Evolutionary conservation across 2,113 vertebrate genomes (phyloP).

Genomic region (Balaeniceps rex): DNA sequence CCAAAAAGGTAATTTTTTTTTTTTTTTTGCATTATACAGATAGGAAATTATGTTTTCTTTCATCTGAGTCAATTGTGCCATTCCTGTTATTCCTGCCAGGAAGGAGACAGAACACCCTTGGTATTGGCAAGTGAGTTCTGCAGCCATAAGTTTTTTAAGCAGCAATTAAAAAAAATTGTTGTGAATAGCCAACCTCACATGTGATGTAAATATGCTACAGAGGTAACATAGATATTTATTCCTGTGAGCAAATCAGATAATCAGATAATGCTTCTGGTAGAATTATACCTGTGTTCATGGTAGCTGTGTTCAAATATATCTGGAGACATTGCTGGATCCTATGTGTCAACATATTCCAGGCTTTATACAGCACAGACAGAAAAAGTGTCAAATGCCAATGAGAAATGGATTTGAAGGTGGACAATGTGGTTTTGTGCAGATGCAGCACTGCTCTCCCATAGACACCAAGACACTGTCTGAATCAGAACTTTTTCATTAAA

Average conservation of each 20-base stretch:
- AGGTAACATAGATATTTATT: background rate
- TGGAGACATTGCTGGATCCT: background rate
- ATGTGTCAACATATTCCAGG: background rate
- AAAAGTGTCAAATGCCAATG: background rate
- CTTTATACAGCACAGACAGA: background rate
- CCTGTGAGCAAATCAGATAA: background rate
- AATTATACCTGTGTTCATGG: background rate
- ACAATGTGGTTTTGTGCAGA: background rate
- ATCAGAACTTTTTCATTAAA: background rate
- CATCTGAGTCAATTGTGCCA: background rate
- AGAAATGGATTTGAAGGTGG: background rate
- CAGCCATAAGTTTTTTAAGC: background rate
- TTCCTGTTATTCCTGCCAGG: background rate
- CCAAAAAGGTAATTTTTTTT: background rate
- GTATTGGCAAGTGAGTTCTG: background rate
- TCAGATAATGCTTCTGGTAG: background rate
- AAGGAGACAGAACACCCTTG: background rate
- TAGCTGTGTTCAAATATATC: background rate
- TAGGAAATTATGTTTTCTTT: background rate
- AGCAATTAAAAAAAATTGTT: background rate
- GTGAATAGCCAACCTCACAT: background rate
- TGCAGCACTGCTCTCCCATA: background rate
- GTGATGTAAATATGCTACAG: background rate
- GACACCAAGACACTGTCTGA: background rate
- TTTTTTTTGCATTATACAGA: background rate